Evolutionary conservation across 2,888 invertebrate genomes (phyloP), one percentile per base, ranked within the genome.

Genomic region (Drosophila pseudotakahashii): DNA sequence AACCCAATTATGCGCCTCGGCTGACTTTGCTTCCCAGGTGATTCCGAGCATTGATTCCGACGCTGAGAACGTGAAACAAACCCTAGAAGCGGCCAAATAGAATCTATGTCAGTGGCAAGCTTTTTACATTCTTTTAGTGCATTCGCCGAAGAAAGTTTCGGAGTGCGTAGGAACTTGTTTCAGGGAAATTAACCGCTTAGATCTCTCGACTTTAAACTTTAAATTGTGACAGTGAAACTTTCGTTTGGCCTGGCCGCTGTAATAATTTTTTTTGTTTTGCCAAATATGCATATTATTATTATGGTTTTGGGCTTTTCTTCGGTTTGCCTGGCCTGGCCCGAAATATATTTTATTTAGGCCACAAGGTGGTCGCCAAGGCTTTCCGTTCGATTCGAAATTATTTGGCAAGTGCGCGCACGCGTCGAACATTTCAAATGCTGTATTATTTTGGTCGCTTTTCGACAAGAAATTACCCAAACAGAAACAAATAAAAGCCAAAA

Each of bases 371-470:
- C 42, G 67, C 60, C 86, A 84, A 84, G 84, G 84, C 81, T 84
- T 70, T 55, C 26, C 73, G 70, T 52, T 64, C 67, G 51, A 62
- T 70, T 58, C 67, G n/a, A 55, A 64, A 74, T 69, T 77, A 78
- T 81, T 84, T 88, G 76, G 70, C 88, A 85, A 83, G 85, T 82
- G 67, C 72, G 69, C 30, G 76, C 79, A 82, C 82, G 88, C 79
- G 73, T 63, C 68, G 48, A 61, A 77, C 88, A 82, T 85, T 79
- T 82, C 72, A 88, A 88, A 77, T 78, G 76, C 72, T 52, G 19
- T 61, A 62, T 75, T 39, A 34, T 50, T 61, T 70, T 39, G 37
- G 69, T 16, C 45, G 14, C 64, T 45, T 37, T 45, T 37, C 37
- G 44, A 53, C 68, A 36, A 68, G 39, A 66, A 68, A 47, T 51